These are phyloP conservation scores for Thinocorus orbignyianus DNA, from an alignment of 2,113 vertebrate genomes.

Conservation along the genomic window DNA sequence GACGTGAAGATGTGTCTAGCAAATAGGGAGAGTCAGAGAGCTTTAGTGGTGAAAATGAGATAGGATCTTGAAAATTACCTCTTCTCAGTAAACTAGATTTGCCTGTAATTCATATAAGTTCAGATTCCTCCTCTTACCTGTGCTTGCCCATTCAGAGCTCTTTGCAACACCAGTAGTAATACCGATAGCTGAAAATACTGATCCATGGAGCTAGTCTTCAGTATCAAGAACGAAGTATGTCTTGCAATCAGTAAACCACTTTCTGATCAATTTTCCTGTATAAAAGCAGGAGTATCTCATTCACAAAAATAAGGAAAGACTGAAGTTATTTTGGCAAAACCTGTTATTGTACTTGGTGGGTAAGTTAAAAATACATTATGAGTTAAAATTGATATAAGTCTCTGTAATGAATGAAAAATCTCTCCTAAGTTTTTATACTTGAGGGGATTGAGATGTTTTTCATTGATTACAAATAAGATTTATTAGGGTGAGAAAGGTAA, in stretches of 20 bases:
- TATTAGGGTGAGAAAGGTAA: neutral
- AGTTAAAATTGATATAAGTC: neutral
- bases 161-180: neutral
- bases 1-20: neutral
- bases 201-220: neutral
- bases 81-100: neutral
- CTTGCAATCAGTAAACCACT: neutral
- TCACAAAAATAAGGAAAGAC: fast-evolving
- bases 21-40: neutral
- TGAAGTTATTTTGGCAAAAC: neutral
- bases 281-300: neutral
- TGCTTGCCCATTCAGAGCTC: neutral
- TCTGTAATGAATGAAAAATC: neutral
- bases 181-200: neutral
- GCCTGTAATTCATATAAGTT: neutral
- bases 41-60: neutral
- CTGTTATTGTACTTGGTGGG: neutral
- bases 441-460: neutral
- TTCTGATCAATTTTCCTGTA: neutral
- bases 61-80: neutral
- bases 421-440: neutral
- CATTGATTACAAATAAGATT: neutral
- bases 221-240: neutral
- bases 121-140: neutral
- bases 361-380: neutral